phyloP scores from a whole-genome alignment of 1,140 invertebrate genomes.

The Popillia japonica region DNA sequence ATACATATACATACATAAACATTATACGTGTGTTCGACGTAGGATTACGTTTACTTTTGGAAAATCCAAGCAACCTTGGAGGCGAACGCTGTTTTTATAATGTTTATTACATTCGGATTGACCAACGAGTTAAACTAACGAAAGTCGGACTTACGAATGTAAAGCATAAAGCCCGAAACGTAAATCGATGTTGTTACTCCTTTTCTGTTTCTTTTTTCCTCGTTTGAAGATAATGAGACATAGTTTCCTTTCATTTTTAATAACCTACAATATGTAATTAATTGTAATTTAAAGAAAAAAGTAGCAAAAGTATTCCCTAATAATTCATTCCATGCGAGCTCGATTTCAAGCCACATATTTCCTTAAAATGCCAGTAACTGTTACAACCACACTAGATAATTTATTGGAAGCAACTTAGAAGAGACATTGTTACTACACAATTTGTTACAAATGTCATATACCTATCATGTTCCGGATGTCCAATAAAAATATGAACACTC shows the following conservation, averaged over 20 bases:
- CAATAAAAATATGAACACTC: background rate
- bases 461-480: background rate
- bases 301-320: background rate
- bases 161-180: background rate
- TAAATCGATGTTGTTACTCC: background rate
- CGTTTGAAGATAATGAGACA: background rate
- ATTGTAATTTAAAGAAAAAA: background rate
- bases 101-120: constrained; percentile 16
- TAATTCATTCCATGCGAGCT: background rate
- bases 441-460: too few relatives aligned
- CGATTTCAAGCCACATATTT: background rate
- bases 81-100: constrained; percentile 19
- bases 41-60: constrained; percentile 27
- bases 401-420: too few relatives aligned
- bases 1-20: constrained; percentile 6
- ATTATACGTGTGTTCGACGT: constrained; percentile 19
- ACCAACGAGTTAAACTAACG: background rate
- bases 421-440: too few relatives aligned
- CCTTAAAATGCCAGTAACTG: background rate
- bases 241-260: background rate
- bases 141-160: background rate
- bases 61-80: constrained; percentile 28
- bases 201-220: too few relatives aligned
- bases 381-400: too few relatives aligned
- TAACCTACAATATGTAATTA: background rate